Evolutionary conservation across 2,888 invertebrate genomes (phyloP), one percentile per base, ranked within the genome.

Genomic region (Cremastobaeus sp.): DNA sequence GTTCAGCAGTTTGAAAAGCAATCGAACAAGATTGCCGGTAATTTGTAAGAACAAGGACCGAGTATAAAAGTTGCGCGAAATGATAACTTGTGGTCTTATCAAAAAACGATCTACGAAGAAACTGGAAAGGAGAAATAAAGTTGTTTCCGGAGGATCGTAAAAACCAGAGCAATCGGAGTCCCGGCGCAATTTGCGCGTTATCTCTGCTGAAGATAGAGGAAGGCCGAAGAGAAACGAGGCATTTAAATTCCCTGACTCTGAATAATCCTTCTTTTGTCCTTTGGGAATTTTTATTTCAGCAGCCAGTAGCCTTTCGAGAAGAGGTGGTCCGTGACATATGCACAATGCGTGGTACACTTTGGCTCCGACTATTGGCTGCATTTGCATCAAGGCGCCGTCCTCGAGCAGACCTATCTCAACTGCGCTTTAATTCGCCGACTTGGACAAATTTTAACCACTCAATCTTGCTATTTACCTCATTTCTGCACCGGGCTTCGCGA

Each of bases 181-280:
- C 25, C 34, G n/a, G 57, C 21, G 21, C 57, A 57, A n/a, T 55
- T 55, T 39, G 45, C 37, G 30, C 47, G 66, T 57, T 57, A 57
- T 66, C 66, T 66, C 39, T 50, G 54, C 43, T 43, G 54, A 28
- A 43, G 66, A 73, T 57, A 68, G 43, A 50, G 68, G 37, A 55
- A 68, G 57, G 62, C 50, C 55, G 45, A 47, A 21, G 37, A 54
- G 21, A 60, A 66, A 45, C 34, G 62, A 52, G 60, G 57, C 55
- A 62, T 55, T 74, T 64, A 68, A 57, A 74, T 74, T 64, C 66
- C 41, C 50, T 55, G 60, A 34, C 50, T 35, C 25, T 43, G 60
- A 73, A 68, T 73, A 62, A 66, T 73, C 55, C 60, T 41, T 47
- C 41, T 47, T 66, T 45, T 66, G 55, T 73, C 54, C 43, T 55